These are phyloP conservation scores for Brachionus plicatilis DNA, from an alignment of 1,140 invertebrate genomes.

Conservation along the genomic window DNA sequence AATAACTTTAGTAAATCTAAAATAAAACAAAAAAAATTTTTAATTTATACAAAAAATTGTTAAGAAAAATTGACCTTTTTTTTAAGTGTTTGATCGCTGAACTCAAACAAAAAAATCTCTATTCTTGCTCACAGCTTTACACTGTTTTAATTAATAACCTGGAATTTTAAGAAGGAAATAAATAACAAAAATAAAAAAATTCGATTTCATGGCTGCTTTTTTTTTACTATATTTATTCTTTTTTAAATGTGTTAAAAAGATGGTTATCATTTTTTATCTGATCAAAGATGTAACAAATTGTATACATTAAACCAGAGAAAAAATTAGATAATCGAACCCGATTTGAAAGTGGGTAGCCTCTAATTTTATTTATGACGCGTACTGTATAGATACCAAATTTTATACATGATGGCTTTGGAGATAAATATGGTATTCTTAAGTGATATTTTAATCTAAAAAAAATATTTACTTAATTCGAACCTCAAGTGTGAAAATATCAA, in stretches of 20 bases:
- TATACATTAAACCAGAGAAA: not conserved
- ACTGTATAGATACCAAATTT: not conserved
- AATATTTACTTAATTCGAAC: not conserved
- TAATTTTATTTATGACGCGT: not conserved
- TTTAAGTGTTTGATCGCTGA: not conserved
- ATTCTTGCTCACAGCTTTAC: not conserved
- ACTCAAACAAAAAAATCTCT: not conserved
- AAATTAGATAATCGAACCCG: not conserved
- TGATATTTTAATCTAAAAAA: not conserved
- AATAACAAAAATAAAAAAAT: not conserved
- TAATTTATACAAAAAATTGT: not conserved
- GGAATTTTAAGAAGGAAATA: not conserved
- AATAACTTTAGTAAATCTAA: not conserved
- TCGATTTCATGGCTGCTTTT: not conserved
- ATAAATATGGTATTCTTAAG: not conserved
- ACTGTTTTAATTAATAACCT: not conserved
- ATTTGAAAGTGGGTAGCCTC: not conserved
- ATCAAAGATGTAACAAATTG: not conserved
- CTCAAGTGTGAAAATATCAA: not conserved
- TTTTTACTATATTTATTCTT: not conserved
- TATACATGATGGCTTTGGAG: not conserved
- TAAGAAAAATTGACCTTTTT: not conserved
- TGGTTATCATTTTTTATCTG: not conserved
- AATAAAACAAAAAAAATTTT: not conserved
- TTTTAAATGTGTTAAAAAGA: not conserved